Percentiles rank a stretch among this genome's conserved stretches.
Evolutionary conservation across 2,797 vertebrate species (phyloP).

Genomic region (Cossypha dichroa): DNA sequence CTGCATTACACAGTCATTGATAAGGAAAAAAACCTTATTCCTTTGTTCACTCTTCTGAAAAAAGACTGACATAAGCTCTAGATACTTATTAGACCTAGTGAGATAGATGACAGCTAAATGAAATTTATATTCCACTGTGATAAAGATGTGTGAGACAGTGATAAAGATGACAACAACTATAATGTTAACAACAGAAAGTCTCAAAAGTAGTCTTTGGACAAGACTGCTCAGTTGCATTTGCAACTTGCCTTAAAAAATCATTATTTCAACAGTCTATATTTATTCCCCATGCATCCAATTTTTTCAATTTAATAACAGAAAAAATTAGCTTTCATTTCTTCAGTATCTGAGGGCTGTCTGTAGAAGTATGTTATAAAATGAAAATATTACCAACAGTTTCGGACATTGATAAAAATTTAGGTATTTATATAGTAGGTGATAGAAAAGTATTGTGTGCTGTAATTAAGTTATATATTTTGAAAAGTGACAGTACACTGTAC

Average conservation of each 20-base stretch:
- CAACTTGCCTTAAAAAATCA: not conserved
- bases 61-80: not conserved
- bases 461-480: not conserved
- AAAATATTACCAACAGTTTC: not conserved
- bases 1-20: not conserved
- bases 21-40: not conserved
- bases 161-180: not conserved
- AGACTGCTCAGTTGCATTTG: not conserved
- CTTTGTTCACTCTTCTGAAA: not conserved
- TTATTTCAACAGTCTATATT: not conserved
- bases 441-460: not conserved
- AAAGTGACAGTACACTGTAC: not conserved
- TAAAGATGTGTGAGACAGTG: not conserved
- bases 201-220: not conserved
- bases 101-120: not conserved
- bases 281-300: not conserved
- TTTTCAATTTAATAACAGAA: not conserved
- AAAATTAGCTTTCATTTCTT: not conserved
- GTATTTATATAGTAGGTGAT: not conserved
- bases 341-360: not conserved
- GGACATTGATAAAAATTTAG: not conserved
- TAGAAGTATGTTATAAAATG: not conserved
- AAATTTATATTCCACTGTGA: not conserved
- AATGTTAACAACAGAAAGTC: not conserved
- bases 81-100: not conserved